Percentiles rank a stretch among this genome's conserved stretches.
Conservation (phyloP, 2,888 invertebrate species). For the Catocala fraxini region DNA sequence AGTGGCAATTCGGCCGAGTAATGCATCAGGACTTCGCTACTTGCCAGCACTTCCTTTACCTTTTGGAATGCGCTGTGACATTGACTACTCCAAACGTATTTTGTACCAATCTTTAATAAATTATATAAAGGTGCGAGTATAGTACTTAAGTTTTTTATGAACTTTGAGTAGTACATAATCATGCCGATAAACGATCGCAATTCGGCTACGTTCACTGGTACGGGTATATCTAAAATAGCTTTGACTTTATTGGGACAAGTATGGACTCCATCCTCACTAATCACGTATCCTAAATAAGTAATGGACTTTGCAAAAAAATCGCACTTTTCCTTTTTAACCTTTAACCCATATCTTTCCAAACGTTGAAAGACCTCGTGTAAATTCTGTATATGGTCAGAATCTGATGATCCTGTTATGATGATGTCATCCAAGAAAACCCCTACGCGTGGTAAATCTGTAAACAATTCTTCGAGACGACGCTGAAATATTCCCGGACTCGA, state of each 20-base stretch:
- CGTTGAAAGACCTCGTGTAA: constrained; percentile 20
- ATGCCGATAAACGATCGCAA: constrained; percentile 27
- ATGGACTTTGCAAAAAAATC: constrained; percentile 14
- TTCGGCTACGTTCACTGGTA: constrained; percentile 17
- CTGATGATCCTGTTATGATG: constrained; percentile 7
- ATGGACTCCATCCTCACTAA: constrained; percentile 20
- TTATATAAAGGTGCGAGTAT: constrained; percentile 5
- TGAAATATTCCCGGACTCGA: constrained; percentile 29
- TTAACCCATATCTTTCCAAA: constrained; percentile 13
- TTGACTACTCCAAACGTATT: too few relatives aligned
- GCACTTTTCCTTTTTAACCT: constrained; percentile 29
- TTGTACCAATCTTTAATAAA: background rate
- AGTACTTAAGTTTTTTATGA: constrained; percentile 25
- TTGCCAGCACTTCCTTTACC: too few relatives aligned
- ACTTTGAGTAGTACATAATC: constrained; percentile 32
- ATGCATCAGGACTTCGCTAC: too few relatives aligned
- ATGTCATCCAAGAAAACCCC: constrained; percentile 14
- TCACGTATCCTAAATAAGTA: constrained; percentile 19
- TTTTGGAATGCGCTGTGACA: too few relatives aligned
- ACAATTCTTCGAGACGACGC: constrained; percentile 7
- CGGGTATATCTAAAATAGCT: background rate
- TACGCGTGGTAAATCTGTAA: constrained; percentile 12
- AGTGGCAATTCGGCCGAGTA: constrained; percentile 3
- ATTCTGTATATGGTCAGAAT: constrained; percentile 4
- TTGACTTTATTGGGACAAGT: constrained; percentile 16